Conservation (phyloP, 2,888 invertebrate genomes). For the Apomyelois bistriatella region DNA sequence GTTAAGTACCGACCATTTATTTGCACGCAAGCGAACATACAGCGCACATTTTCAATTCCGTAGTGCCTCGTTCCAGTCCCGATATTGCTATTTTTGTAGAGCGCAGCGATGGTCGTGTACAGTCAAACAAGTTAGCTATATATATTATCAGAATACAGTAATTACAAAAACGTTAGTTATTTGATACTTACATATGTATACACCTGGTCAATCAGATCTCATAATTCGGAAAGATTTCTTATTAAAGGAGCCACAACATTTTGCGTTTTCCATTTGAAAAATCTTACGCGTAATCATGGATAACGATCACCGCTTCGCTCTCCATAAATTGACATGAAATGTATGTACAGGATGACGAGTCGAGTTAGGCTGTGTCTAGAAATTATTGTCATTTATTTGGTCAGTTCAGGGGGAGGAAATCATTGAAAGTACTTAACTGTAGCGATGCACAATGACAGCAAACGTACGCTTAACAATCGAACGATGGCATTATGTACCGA, state of each 20-base stretch:
- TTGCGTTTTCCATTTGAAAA: no score
- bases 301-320: constrained; percentile 27
- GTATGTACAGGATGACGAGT: constrained; percentile 50
- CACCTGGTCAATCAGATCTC: background rate
- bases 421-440: constrained; percentile 39
- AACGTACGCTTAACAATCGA: constrained; percentile 25
- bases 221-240: constrained; percentile 2
- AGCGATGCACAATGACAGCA: constrained; percentile 32
- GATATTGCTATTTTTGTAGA: constrained; percentile 30
- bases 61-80: constrained; percentile 60
- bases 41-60: constrained; percentile 71
- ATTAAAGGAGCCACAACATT: no score
- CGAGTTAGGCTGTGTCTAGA: constrained; percentile 67
- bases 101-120: constrained; percentile 31
- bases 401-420: constrained; percentile 58
- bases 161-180: background rate
- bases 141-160: background rate
- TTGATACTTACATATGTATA: no score
- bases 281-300: background rate
- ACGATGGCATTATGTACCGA: constrained; percentile 35
- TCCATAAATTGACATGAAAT: constrained; percentile 27
- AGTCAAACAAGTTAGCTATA: no score
- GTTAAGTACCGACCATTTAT: constrained; percentile 60
- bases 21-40: constrained; percentile 63
- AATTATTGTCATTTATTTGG: constrained; percentile 77